These are phyloP conservation scores for Pardosa pseudoannulata DNA, from an alignment of 2,888 invertebrate genomes.

Conservation along the genomic window DNA sequence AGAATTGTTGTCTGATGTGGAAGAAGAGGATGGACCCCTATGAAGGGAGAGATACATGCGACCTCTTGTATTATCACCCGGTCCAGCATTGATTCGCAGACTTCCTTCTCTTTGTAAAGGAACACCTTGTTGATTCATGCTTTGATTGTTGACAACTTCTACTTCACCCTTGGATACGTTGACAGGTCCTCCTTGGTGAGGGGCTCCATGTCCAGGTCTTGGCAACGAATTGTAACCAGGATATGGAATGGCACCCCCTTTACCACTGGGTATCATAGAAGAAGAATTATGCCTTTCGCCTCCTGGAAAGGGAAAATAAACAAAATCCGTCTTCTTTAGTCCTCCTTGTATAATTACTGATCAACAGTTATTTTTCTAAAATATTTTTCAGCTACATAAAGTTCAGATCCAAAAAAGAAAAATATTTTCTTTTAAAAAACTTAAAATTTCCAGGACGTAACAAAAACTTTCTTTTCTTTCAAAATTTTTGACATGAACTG, in stretches of 20 bases:
- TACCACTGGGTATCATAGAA: slow-evolving; percentile 14
- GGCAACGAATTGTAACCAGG: slow-evolving; percentile 53
- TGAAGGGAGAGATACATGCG: slow-evolving; percentile 70
- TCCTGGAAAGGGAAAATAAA: too few relatives aligned
- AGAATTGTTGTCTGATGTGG: slow-evolving; percentile 73
- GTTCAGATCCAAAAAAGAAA: too few relatives aligned
- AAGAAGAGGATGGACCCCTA: slow-evolving; percentile 73
- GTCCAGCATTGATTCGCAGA: not conserved
- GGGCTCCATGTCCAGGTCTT: slow-evolving; percentile 40
- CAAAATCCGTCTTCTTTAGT: too few relatives aligned
- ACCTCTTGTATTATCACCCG: slow-evolving; percentile 22
- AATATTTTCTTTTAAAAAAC: too few relatives aligned
- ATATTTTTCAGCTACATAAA: too few relatives aligned
- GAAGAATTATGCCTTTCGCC: slow-evolving; percentile 27
- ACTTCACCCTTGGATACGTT: slow-evolving; percentile 23
- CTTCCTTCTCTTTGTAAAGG: slow-evolving; percentile 49
- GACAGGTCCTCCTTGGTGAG: slow-evolving; percentile 4
- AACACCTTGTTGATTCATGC: slow-evolving; percentile 25
- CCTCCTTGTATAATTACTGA: too few relatives aligned
- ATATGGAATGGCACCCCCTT: slow-evolving; percentile 30
- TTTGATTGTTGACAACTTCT: slow-evolving; percentile 27
- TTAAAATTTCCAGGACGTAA: too few relatives aligned
- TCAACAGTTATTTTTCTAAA: too few relatives aligned
- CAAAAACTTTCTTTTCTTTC: too few relatives aligned
- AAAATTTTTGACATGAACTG: too few relatives aligned